Conservation (phyloP, 2,113 vertebrate genomes). For the Colaptes auratus region DNA sequence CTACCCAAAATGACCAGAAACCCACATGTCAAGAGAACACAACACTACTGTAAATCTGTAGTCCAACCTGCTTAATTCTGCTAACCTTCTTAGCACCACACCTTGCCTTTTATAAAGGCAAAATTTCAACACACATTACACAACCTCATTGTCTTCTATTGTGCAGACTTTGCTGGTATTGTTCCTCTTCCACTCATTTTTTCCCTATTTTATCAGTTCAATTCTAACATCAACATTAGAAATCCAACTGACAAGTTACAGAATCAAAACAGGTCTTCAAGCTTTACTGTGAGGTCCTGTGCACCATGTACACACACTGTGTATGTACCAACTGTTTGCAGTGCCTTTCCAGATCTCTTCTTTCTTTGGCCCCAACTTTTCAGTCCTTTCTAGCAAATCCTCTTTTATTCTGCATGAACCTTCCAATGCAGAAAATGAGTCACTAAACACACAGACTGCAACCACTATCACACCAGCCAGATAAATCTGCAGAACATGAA, state of each 20-base stretch:
- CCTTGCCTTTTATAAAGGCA: neutral
- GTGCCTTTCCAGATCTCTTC: neutral
- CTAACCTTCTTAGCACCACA: rapidly evolving
- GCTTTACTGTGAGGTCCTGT: neutral
- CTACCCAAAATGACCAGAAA: neutral
- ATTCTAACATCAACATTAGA: neutral
- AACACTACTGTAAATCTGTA: neutral
- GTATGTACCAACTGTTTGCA: neutral
- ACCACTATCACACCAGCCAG: neutral
- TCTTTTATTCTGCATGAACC: neutral
- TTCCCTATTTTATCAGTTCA: neutral
- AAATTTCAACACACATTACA: neutral
- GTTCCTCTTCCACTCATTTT: neutral
- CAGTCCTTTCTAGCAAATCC: neutral
- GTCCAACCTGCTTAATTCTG: neutral
- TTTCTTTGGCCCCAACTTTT: neutral
- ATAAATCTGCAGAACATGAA: neutral
- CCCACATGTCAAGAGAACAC: neutral
- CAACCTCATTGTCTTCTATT: neutral
- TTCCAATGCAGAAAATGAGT: neutral
- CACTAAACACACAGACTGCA: neutral
- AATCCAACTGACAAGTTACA: neutral
- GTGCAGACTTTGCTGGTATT: neutral
- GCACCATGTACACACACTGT: rapidly evolving
- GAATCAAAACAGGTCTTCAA: neutral